Base-by-base conservation (phyloP, 2,113 vertebrate species). In the Callospermophilus lateralis region DNA sequence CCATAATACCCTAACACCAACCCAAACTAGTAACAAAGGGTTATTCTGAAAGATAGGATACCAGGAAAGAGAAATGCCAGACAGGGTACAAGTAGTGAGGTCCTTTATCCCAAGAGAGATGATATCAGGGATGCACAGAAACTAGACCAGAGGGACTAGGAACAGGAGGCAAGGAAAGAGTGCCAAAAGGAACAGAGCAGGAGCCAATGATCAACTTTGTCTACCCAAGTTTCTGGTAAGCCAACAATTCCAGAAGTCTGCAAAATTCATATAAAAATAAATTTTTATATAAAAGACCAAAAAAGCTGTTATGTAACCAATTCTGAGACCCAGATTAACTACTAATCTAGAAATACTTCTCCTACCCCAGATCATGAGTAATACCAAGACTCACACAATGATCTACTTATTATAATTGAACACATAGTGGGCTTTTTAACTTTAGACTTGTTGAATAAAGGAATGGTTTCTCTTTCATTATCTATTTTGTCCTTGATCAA, bases 401-500 rank as follows among this genome's bases (percentile, higher is more conserved):
- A 84, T 12, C 78, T 76, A 61, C 39, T 72, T 32, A 61, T 11
- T 67, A 17, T 76, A 68, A 93, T 10, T 15, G 68, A 65, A 19
- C 77, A 93, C 32, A 7, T 22, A 26, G 22, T 72, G 48, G 45
- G 32, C 16, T 65, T 87, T 58, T 80, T 74, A 37, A 92, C 63
- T 65, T 45, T 63, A 90, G n/a, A 58, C 48, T 55, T 55, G 17
- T 84, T 97, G 51, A 94, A 65, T n/a, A 22, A 72, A 72, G 34
- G 17, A 72, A 90, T 48, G 28, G 28, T 86, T 90, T 72, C 34
- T 65, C 53, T 86, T 72, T 53, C 26, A 48, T 63, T 77, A 17
- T 73, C 51, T 80, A 39, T 87, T 91, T 93, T 89, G 51, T 81
- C 58, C 73, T 94, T 94, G 16, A 68, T 81, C 28, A 76, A 53